Evolutionary conservation across 2,797 vertebrate species (phyloP).

Genomic region (Acipenser transmontanus): DNA sequence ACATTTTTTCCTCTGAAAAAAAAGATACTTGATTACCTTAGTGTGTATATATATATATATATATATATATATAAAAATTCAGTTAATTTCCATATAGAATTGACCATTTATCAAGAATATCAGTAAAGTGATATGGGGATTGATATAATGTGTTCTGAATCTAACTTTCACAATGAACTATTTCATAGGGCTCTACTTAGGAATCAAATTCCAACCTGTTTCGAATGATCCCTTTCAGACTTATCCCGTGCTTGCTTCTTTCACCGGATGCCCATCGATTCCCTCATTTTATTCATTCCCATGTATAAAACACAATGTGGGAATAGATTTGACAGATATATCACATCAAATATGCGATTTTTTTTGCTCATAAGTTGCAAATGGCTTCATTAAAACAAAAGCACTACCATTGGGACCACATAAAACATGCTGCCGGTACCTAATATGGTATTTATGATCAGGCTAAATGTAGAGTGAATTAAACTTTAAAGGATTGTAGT

Average conservation of each 20-base stretch:
- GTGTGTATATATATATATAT: too few species aligned
- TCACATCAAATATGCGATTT: constrained; percentile 76
- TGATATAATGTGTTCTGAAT: too few species aligned
- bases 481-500: constrained; percentile 95
- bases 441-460: constrained; percentile 97
- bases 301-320: constrained; percentile 86
- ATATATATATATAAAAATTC: too few species aligned
- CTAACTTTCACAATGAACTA: too few species aligned
- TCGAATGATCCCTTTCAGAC: constrained; percentile 13
- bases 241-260: background rate
- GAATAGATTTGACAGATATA: constrained; percentile 92
- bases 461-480: constrained; percentile 98
- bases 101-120: too few species aligned
- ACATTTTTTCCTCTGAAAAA: too few species aligned
- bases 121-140: too few species aligned
- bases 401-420: constrained; percentile 85
- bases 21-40: too few species aligned
- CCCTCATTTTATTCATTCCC: constrained; percentile 64
- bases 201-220: background rate
- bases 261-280: constrained; percentile 41
- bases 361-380: constrained; percentile 87
- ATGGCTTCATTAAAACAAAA: constrained; percentile 99
- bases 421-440: constrained; percentile 83
- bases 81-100: too few species aligned
- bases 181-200: background rate